phyloP scores from a whole-genome alignment of 1,140 invertebrate genomes.

The Yoshiicerus persimilis region DNA sequence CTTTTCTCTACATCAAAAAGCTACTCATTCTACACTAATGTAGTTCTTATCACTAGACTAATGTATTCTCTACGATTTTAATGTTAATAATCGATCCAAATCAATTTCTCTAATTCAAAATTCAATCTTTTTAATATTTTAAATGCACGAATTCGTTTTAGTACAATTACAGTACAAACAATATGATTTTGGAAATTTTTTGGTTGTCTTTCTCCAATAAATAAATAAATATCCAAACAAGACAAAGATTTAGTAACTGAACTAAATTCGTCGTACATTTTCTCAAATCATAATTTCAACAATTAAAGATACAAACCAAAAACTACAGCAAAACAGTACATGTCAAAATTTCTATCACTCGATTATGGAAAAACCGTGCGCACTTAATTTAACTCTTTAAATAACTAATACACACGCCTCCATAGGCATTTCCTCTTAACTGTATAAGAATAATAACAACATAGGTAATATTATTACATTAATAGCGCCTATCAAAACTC shows the following conservation, averaged over 20 bases:
- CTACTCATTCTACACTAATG: neutral
- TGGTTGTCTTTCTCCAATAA: too few relatives aligned
- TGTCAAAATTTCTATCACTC: too few relatives aligned
- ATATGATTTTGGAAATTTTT: too few relatives aligned
- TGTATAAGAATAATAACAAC: neutral
- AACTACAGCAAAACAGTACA: too few relatives aligned
- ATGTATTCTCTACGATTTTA: neutral
- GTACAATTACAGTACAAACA: too few relatives aligned
- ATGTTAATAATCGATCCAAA: neutral
- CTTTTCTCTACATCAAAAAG: neutral
- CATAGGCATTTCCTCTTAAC: neutral
- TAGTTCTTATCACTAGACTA: neutral
- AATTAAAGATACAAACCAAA: neutral
- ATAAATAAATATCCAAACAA: too few relatives aligned
- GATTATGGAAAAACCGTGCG: too few relatives aligned
- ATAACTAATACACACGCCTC: neutral
- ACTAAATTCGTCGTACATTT: too few relatives aligned
- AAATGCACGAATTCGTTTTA: too few relatives aligned
- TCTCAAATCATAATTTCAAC: neutral
- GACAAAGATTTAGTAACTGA: too few relatives aligned
- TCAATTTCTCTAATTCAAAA: neutral
- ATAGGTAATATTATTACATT: neutral
- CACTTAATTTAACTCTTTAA: neutral
- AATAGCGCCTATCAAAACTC: neutral
- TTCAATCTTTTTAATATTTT: too few relatives aligned